A percentile compares a stretch with the other conserved stretches of the same genome.
Evolutionary conservation across 2,888 invertebrate species (phyloP).

Genomic region (Chamaedrilus cognettii): DNA sequence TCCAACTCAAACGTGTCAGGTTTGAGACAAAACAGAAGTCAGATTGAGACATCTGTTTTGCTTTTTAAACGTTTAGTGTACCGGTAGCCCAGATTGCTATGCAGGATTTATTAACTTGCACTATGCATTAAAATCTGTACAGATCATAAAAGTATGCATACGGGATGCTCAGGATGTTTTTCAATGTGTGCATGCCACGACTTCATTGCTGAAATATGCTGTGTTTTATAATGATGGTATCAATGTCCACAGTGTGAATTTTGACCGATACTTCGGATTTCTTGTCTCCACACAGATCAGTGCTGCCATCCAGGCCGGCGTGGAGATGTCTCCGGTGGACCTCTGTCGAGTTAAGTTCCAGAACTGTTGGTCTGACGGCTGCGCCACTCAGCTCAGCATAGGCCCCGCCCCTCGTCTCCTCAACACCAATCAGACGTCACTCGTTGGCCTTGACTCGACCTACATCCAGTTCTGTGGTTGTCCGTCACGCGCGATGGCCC

Average conservation of each 20-base stretch:
- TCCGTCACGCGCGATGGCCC: neutral
- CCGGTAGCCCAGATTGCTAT: no score
- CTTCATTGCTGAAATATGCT: neutral
- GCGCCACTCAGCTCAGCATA: constrained; percentile 82
- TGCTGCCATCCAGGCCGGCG: neutral
- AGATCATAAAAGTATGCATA: no score
- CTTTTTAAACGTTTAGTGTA: no score
- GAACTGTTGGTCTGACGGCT: constrained; percentile 65
- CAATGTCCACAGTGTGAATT: neutral
- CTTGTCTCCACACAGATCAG: no score
- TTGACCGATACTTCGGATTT: neutral
- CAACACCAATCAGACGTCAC: constrained; percentile 93
- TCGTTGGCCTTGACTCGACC: constrained; percentile 90
- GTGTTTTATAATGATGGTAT: neutral
- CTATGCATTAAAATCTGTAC: no score
- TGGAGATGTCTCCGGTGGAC: constrained; percentile 95
- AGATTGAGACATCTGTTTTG: no score
- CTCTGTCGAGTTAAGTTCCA: constrained; percentile 53
- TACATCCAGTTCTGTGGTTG: constrained; percentile 66
- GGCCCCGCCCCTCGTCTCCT: constrained; percentile 69
- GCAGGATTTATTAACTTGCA: no score
- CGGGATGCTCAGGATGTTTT: no score
- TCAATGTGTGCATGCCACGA: neutral
- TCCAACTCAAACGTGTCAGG: no score
- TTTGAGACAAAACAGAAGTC: no score